Base-by-base conservation (phyloP, 2,797 vertebrate genomes). In the Lutra lutra region DNA sequence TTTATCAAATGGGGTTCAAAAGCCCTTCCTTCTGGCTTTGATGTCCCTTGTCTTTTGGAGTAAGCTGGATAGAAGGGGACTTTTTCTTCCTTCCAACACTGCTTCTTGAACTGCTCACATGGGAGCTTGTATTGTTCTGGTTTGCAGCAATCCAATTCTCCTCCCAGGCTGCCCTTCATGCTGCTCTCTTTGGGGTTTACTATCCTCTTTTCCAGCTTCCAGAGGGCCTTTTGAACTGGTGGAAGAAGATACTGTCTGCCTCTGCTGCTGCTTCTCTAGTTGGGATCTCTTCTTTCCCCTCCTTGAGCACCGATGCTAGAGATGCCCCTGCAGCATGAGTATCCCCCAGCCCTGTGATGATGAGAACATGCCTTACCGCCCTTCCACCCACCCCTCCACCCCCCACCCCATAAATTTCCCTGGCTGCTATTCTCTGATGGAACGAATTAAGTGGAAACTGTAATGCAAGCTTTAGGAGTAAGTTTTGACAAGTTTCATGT, bases 271-370 rank as follows among this genome's bases (percentile, higher is more conserved):
- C 89, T 96, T 95, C 85, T 97, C 15, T 79, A 89, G 56, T 68
- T 92, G 94, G 86, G 82, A 66, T 38, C 77, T 87, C 40, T 77
- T 60, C 48, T 14, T 3, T 27, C 70, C 90, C 93, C 66, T 90
- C 93, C 97, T 98, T 98, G 97, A 98, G 97, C 97, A 98, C 97
- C 73, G 70, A 96, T 95, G 64, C 91, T 92, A 94, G 94, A 93
- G 92, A 95, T 75, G 38, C 12, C 95, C 93, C 40, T 51, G 40
- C 21, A 93, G 80, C 83, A 27, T 32, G 73, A 95, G 77, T 86
- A n/a, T 43, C 46, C 48, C 66, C 62, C 86, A 72, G 32, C 14
- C 79, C 72, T 15, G 1, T 64, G 86, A 48, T 68, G 85, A 77
- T 48, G 35, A 64, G 25, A 51, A 15, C 38, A 60, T 43, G 12